Base-by-base conservation (phyloP, 2,113 vertebrate species). In the Limnothrissa miodon region DNA sequence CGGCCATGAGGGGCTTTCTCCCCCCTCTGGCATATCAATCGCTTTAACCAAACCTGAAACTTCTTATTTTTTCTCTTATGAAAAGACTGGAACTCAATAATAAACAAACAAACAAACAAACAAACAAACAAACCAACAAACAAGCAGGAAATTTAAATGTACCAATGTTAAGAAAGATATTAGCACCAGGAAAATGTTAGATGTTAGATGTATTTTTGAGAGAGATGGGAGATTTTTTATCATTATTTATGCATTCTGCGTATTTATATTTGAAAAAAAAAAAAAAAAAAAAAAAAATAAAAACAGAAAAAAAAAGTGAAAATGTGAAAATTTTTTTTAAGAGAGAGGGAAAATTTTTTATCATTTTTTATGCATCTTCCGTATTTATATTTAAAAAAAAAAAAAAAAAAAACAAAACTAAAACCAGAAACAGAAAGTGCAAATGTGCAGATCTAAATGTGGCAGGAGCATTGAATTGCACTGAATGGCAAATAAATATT, bases 391-490 rank as follows among this genome's bases (percentile, higher is more conserved):
- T n/a, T n/a, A n/a, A n/a, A n/a, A 66, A 7, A 66, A 66, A 66
- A 8, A 33, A 33, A 62, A 33, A 74, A 17, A 39, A 13, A 15
- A 36, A 70, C 2, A 70, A 10, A 74, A 39, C 15, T 1, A 74
- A 39, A 13, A 74, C 29, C 36, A 36, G 13, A 36, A 17, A 13
- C 66, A 74, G 29, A 13, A 36, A 74, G 29, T 11, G 11, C 15
- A 74, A 74, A 29, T 74, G 15, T 39, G 36, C 36, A 11, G 29
- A 29, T 11, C 8, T 74, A 74, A 62, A 25, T 11, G 8, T 74
- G 29, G 87, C 83, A 44, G 83, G 86, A 89, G 85, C 45, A 11
- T 42, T 1, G 36, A 66, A n/a, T n/a, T 81, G 81, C n/a, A n/a
- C n/a, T n/a, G 90, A 89, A 88, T 56, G 51, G 19, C 8, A 74